Conservation (phyloP, 1,140 invertebrate species). For the Eurosta solidaginis region DNA sequence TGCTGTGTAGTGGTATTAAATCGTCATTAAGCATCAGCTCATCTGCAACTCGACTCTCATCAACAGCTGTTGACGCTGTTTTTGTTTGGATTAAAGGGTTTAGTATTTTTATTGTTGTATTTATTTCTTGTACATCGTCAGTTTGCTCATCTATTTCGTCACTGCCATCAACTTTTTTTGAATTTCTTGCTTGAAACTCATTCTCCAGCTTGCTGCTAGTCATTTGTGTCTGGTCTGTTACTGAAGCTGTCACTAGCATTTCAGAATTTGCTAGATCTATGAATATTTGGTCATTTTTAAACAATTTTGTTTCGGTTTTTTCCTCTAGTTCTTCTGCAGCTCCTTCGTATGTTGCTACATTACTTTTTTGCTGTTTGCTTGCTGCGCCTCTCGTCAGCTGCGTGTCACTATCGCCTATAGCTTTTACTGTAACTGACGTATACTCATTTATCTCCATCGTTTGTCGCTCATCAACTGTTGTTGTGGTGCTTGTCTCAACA, state of each 20-base stretch:
- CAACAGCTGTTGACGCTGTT: neutral
- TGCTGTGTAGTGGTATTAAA: conserved; percentile 30
- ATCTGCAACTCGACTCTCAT: conserved; percentile 16
- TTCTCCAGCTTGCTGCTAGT: neutral
- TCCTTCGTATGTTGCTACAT: neutral
- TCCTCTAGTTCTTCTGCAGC: neutral
- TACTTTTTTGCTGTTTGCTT: neutral
- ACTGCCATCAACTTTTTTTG: neutral
- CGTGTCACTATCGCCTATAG: neutral
- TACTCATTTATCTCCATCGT: conserved; percentile 36
- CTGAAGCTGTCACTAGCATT: neutral
- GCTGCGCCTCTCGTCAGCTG: no score
- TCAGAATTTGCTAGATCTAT: neutral
- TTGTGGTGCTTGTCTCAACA: neutral
- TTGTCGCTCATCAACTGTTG: conserved; percentile 29
- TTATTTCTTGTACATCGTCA: conserved; percentile 19
- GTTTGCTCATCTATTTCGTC: neutral
- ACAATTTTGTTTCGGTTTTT: neutral
- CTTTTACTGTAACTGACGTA: conserved; percentile 29
- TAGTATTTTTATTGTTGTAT: neutral
- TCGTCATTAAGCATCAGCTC: conserved; percentile 52
- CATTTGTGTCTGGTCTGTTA: neutral
- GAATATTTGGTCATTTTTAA: neutral
- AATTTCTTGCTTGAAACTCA: no score
- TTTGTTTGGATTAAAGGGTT: neutral